Evolutionary conservation across 2,113 vertebrate genomes (phyloP), one percentile per base, ranked within the genome.

Genomic region (Eidolon helvum): DNA sequence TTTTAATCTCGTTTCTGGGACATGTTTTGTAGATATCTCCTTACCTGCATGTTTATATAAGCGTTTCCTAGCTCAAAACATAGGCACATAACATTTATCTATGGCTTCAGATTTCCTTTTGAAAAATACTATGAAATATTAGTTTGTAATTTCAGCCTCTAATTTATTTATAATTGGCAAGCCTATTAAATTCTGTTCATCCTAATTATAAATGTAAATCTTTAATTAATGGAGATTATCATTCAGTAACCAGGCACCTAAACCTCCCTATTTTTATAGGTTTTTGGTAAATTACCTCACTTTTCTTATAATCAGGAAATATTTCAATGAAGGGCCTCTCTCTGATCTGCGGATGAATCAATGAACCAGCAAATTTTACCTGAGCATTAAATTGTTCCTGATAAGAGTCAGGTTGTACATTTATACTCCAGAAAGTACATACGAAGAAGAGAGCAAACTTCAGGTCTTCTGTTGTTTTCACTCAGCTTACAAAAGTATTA

Each of bases 191-290:
- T 59, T 88, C 9, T 74, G 71, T 74, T 86, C 50, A 75, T 94
- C 33, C 40, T 92, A 88, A 98, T 88, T 66, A 80, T 80, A 96
- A 94, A 83, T 45, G 0, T 59, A 91, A 86, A 82, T 74, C 28
- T 68, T 79, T 90, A 80, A 92, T 74, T 92, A 85, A 85, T 55
- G 43, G 21, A 87, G 69, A 82, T 43, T 48, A 57, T 40, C 38
- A 79, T 59, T 48, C 21, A 79, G 24, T 57, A 15, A 30, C 38
- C 19, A 33, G 45, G 48, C 33, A 45, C n/a, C 50, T 16, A 35
- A 65, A 75, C 8, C 22, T 21, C 53, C 80, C 14, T 26, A 45
- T 59, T 80, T 90, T 94, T 48, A 65, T 10, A 59, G n/a, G 38
- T 40, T 82, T 68, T 66, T 19, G 15, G 28, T 69, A 80, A 97